These are phyloP conservation scores for Zaprionus obscuricornis DNA, from an alignment of 2,888 invertebrate genomes.

Conservation along the genomic window DNA sequence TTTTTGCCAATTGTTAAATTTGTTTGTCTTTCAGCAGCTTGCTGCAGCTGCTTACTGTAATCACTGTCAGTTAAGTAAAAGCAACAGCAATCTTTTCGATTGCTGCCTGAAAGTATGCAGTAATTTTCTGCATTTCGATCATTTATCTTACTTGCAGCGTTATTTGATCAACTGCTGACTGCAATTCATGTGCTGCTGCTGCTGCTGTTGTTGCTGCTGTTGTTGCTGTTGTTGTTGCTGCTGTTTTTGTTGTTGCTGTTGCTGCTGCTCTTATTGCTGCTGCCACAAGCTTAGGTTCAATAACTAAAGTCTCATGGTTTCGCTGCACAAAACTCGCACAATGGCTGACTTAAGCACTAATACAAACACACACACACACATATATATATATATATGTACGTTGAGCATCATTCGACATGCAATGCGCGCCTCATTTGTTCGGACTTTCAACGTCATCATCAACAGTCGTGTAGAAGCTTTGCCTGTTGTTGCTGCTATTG, in stretches of 20 bases:
- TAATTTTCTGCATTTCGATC: no score
- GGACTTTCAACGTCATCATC: constrained; percentile 60
- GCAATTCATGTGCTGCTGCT: no score
- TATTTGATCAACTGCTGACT: no score
- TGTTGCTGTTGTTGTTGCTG: no score
- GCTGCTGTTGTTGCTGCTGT: no score
- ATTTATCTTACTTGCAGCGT: no score
- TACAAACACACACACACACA: not conserved
- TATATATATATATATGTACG: not conserved
- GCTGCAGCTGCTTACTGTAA: no score
- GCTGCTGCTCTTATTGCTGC: no score
- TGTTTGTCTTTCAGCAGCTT: no score
- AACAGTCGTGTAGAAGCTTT: constrained; percentile 17
- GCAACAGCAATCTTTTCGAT: not conserved
- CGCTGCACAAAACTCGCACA: constrained; percentile 1
- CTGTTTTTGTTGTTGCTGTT: no score
- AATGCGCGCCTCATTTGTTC: constrained; percentile 61
- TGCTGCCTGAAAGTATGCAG: no score
- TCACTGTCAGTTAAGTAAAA: constrained; percentile 15
- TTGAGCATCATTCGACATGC: constrained; percentile 52
- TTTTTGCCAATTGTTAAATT: constrained; percentile 13
- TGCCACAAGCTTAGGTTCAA: constrained; percentile 24
- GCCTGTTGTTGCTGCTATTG: not conserved
- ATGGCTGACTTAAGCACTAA: constrained; percentile 27
- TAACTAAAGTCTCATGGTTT: constrained; percentile 4